Conservation (phyloP, 2,888 invertebrate species). For the Hirtodrosophila confusa region DNA sequence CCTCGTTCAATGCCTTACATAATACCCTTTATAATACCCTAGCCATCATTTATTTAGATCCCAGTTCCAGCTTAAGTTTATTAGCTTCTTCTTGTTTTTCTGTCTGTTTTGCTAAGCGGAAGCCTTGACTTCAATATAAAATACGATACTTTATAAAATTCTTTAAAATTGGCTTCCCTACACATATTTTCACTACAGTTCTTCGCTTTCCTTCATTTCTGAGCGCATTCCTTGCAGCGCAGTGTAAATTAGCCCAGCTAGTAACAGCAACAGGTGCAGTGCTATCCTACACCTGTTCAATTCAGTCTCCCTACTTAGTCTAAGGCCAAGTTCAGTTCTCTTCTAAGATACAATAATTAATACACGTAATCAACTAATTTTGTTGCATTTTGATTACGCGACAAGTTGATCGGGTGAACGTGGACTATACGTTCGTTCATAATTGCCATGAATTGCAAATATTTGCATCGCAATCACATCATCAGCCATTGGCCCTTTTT, state of each 20-base stretch:
- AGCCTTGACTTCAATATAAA: too few relatives aligned
- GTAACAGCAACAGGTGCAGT: slow-evolving; percentile 44
- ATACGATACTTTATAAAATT: not conserved
- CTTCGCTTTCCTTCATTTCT: not conserved
- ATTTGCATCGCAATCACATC: slow-evolving; percentile 37
- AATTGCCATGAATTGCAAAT: slow-evolving; percentile 66
- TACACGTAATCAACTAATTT: slow-evolving; percentile 57
- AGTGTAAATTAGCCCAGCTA: slow-evolving; percentile 47
- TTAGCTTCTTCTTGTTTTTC: too few relatives aligned
- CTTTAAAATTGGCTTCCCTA: too few relatives aligned
- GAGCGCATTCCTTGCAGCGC: slow-evolving; percentile 12
- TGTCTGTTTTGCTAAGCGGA: too few relatives aligned
- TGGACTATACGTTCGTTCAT: slow-evolving; percentile 25
- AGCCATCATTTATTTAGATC: too few relatives aligned
- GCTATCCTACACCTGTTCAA: slow-evolving; percentile 55
- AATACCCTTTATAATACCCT: too few relatives aligned
- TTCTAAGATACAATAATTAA: slow-evolving; percentile 59
- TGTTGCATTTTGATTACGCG: slow-evolving; percentile 35
- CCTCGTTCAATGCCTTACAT: too few relatives aligned
- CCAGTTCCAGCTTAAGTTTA: too few relatives aligned
- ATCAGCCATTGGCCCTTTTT: slow-evolving; percentile 45
- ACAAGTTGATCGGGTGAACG: slow-evolving; percentile 18
- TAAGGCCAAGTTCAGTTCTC: slow-evolving; percentile 18
- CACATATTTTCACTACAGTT: too few relatives aligned
- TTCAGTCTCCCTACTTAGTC: slow-evolving; percentile 5